phyloP scores from a whole-genome alignment of 2,888 invertebrate genomes.

The Miltochrista miniata region DNA sequence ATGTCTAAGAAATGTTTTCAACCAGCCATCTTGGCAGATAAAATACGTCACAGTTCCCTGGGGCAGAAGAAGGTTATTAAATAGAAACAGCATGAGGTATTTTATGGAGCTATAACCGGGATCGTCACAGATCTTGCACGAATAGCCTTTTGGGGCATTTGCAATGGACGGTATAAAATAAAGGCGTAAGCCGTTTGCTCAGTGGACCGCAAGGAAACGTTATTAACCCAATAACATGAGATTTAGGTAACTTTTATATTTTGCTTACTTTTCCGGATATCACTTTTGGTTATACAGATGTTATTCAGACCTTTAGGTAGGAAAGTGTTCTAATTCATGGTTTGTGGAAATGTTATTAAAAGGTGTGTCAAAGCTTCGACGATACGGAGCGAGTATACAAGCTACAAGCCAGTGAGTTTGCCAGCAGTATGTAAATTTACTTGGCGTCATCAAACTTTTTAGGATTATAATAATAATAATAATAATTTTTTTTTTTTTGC shows the following conservation, averaged over 20 bases:
- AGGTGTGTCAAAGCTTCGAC: too few relatives aligned
- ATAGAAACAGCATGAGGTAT: conserved; percentile 37
- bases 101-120: conserved; percentile 47
- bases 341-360: too few relatives aligned
- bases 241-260: background rate
- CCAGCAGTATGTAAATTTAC: too few relatives aligned
- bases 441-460: too few relatives aligned
- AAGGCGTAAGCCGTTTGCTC: background rate
- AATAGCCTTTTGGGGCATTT: conserved; percentile 42
- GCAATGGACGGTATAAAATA: conserved; percentile 15
- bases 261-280: background rate
- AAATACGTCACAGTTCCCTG: conserved; percentile 43
- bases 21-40: conserved; percentile 32
- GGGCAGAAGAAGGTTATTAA: conserved; percentile 35
- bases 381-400: too few relatives aligned
- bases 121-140: conserved; percentile 44
- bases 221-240: background rate
- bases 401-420: too few relatives aligned
- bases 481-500: too few relatives aligned
- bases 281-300: background rate
- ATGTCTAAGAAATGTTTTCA: background rate
- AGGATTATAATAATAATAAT: too few relatives aligned
- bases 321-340: too few relatives aligned
- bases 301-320: too few relatives aligned
- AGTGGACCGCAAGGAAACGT: background rate